phyloP scores from a whole-genome alignment of 2,113 vertebrate genomes.

The Phaethornis superciliosus region DNA sequence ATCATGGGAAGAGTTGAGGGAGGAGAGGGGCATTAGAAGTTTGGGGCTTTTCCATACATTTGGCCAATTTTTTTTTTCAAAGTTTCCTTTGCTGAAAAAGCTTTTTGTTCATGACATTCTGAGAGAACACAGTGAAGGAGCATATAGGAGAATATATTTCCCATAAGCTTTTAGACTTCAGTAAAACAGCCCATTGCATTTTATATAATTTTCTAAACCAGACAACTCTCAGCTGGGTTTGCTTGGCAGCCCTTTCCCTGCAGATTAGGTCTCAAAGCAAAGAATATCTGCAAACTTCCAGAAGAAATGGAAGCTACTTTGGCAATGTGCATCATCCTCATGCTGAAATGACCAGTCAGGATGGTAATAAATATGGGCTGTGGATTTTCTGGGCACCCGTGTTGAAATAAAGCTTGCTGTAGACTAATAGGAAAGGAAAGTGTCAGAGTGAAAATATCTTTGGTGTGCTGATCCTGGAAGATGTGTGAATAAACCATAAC shows the following conservation, averaged over 20 bases:
- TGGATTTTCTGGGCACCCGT: not conserved
- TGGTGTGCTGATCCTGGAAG: not conserved
- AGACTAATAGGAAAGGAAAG: not conserved
- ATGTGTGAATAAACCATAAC: constrained; percentile 21
- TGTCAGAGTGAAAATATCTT: not conserved
- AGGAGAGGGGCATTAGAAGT: not conserved
- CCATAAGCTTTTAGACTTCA: not conserved
- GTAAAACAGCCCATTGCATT: not conserved
- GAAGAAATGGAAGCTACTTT: not conserved
- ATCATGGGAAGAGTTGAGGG: not conserved
- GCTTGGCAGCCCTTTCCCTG: not conserved
- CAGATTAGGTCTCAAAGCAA: not conserved
- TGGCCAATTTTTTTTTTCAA: not conserved
- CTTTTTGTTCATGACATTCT: fast-evolving
- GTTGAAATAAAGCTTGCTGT: not conserved
- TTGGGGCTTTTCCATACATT: not conserved
- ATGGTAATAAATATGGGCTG: not conserved
- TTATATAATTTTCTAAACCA: not conserved
- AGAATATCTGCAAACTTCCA: not conserved
- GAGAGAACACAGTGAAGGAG: not conserved
- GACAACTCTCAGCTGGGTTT: not conserved
- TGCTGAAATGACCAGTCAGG: not conserved
- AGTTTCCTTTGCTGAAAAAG: not conserved
- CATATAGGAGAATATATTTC: fast-evolving
- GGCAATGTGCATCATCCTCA: not conserved